These are phyloP conservation scores for Paelopatides confundens DNA, from an alignment of 53 echinoderm and acorn worm species.

Conservation along the genomic window DNA sequence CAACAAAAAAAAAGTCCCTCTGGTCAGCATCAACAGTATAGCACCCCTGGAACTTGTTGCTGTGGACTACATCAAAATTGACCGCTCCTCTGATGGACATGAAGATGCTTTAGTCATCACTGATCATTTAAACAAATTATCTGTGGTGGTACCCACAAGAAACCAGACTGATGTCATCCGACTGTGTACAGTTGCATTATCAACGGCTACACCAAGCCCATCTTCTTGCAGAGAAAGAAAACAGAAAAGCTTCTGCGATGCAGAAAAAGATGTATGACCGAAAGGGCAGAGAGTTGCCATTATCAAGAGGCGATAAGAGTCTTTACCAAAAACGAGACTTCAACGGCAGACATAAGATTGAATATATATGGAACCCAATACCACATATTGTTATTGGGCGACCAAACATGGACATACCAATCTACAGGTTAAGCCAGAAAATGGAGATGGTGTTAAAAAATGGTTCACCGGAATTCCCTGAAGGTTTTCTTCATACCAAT, in stretches of 20 bases:
- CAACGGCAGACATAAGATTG: background rate
- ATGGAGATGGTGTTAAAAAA: background rate
- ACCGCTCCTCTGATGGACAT: too few relatives aligned
- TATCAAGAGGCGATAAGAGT: background rate
- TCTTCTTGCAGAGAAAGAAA: background rate
- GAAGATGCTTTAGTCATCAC: too few relatives aligned
- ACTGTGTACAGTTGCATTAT: background rate
- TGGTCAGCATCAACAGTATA: too few relatives aligned
- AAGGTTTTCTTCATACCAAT: background rate
- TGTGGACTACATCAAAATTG: too few relatives aligned
- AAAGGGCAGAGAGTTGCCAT: background rate
- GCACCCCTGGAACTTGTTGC: too few relatives aligned
- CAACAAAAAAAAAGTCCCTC: too few relatives aligned
- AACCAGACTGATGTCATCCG: background rate
- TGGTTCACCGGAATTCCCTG: background rate
- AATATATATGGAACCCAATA: background rate
- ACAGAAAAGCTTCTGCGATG: background rate
- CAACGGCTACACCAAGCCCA: slow-evolving; percentile 37
- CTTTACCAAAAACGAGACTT: background rate
- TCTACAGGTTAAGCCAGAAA: background rate
- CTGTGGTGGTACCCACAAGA: too few relatives aligned
- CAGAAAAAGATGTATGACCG: background rate
- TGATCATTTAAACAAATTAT: too few relatives aligned
- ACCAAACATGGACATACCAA: background rate
- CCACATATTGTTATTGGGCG: background rate